A percentile compares a stretch with the other conserved stretches of the same genome.
Evolutionary conservation across 2,797 vertebrate genomes (phyloP).

Genomic region (Rhyacichthys aspro): DNA sequence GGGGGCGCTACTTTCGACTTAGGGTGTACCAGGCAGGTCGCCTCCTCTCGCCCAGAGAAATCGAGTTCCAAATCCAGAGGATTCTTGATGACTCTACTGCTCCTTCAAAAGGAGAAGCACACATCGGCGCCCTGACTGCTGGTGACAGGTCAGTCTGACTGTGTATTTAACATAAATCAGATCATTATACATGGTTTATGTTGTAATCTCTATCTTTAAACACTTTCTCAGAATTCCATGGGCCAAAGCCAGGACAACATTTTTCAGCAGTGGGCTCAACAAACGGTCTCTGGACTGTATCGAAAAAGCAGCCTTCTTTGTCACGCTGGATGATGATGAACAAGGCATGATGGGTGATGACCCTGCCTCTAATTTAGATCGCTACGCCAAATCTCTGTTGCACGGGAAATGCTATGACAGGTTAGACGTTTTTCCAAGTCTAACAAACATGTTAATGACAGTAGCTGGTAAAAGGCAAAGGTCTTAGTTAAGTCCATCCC

Average conservation of each 20-base stretch:
- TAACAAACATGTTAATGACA: background rate
- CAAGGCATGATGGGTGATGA: conserved; percentile 83
- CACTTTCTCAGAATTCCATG: conserved; percentile 80
- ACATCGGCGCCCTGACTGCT: conserved; percentile 86
- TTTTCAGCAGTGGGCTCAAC: conserved; percentile 82
- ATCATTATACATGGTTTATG: background rate
- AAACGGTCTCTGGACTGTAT: conserved; percentile 83
- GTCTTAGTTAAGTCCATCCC: background rate
- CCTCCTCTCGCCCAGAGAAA: conserved; percentile 85
- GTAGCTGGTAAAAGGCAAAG: background rate
- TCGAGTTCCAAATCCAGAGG: conserved; percentile 88
- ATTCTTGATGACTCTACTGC: conserved; percentile 85
- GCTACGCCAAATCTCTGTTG: conserved; percentile 86
- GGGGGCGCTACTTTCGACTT: conserved; percentile 87
- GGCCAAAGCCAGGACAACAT: conserved; percentile 82
- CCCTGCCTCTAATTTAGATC: conserved; percentile 80
- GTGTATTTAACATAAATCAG: background rate
- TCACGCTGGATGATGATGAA: conserved; percentile 86
- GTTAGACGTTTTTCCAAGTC: conserved; percentile 56
- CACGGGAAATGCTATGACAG: conserved; percentile 90
- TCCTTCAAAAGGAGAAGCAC: conserved; percentile 83
- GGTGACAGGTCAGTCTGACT: conserved; percentile 82
- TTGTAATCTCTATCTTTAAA: conserved; percentile 1
- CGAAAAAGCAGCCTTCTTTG: conserved; percentile 91
- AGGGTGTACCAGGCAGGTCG: conserved; percentile 83